Evolutionary conservation across 2,888 invertebrate genomes (phyloP), one percentile per base, ranked within the genome.

Genomic region (Trichacis sp.): DNA sequence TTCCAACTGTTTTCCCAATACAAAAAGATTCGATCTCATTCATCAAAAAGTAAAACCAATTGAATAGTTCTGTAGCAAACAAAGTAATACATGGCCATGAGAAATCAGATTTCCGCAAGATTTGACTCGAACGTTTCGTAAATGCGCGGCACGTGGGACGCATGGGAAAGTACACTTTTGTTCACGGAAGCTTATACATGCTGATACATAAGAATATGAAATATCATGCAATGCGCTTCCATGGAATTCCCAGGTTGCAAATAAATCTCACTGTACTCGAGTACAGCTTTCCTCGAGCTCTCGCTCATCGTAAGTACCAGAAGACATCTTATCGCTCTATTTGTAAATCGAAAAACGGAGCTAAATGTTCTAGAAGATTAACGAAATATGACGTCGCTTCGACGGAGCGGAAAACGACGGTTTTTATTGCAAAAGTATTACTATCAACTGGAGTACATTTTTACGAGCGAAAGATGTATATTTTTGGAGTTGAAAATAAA

Each of bases 181-280:
- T 46, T 46, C 46, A 12, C 46, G 12, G 15, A 20, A 46, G 14
- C 46, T 46, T 9, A n/a, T 46, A 46, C 46, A 24, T 24, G 24
- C 46, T 24, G 46, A 46, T 46, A 46, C 46, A 24, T 46, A 46
- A 46, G 46, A 46, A 24, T 24, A 20, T 29, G 29, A 46, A 46
- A 46, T 46, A 46, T 46, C 24, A 24, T 24, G 46, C n/a, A 18
- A 46, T 12, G 24, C 20, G 46, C 24, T 46, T 46, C 18, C 20
- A 20, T 46, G 14, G 46, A 29, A 46, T 46, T 46, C 20, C 24
- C 46, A 20, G 15, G 24, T 12, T 46, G 46, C 24, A 46, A 46
- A 46, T 46, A 46, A 46, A 46, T 46, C 46, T 46, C 46, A 12
- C 14, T 12, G 24, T n/a, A 12, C 24, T 24, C 14, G 46, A 46